Percentiles rank a stretch among this genome's conserved stretches.
Evolutionary conservation across 2,797 vertebrate genomes (phyloP).

Genomic region (Iguana delicatissima): DNA sequence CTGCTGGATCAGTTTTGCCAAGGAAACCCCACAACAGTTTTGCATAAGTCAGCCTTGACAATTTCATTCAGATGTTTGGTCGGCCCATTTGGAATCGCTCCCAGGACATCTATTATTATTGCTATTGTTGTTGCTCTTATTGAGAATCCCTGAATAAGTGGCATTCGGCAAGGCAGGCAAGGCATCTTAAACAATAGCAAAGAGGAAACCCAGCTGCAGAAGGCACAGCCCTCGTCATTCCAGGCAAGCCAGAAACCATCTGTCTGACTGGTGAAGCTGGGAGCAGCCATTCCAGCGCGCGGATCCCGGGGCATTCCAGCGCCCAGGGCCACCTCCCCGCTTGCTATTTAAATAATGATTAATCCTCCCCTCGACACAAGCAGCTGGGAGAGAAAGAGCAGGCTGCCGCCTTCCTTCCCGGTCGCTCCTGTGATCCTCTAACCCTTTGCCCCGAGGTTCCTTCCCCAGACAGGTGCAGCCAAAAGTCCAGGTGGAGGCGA

Average conservation of each 20-base stretch:
- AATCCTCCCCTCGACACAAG: constrained; percentile 86
- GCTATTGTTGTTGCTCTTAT: too few relatives aligned
- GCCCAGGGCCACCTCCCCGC: constrained; percentile 84
- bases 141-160: too few relatives aligned
- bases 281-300: constrained; percentile 82
- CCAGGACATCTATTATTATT: too few relatives aligned
- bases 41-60: too few relatives aligned
- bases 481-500: constrained; percentile 70
- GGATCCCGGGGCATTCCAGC: constrained; percentile 88
- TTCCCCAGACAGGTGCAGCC: constrained; percentile 79
- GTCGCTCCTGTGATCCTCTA: constrained; percentile 39
- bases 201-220: constrained; percentile 57
- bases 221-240: constrained; percentile 76
- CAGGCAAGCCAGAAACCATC: constrained; percentile 80
- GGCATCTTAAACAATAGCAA: neutral
- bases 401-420: constrained; percentile 36
- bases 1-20: too few relatives aligned
- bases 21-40: too few relatives aligned
- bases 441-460: constrained; percentile 57
- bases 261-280: constrained; percentile 70
- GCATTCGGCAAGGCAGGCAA: neutral
- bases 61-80: too few relatives aligned
- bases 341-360: constrained; percentile 89
- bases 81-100: too few relatives aligned
- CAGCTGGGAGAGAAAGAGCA: constrained; percentile 78